These are phyloP conservation scores for Drosophila nannoptera DNA, from an alignment of 1,140 invertebrate genomes.

Conservation along the genomic window DNA sequence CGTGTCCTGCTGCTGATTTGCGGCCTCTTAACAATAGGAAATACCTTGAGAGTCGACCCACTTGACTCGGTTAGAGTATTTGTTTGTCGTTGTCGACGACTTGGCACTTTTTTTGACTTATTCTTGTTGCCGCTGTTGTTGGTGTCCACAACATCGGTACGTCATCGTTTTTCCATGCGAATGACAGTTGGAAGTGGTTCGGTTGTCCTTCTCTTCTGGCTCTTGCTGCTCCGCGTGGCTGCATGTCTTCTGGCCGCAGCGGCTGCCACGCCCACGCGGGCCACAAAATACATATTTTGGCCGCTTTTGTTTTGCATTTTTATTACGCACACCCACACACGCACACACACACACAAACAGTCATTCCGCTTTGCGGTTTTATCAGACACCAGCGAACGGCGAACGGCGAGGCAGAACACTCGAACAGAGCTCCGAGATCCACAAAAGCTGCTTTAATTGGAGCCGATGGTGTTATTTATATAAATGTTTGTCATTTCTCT, in stretches of 20 bases:
- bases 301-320: slow-evolving; percentile 75
- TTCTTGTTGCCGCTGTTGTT: slow-evolving; percentile 15
- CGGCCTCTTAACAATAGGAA: no score
- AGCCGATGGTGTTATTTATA: slow-evolving; percentile 77
- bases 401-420: slow-evolving; percentile 9
- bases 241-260: slow-evolving; percentile 32
- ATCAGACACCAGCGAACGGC: slow-evolving; percentile 51
- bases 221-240: background rate
- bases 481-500: slow-evolving; percentile 77
- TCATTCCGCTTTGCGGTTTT: slow-evolving; percentile 71
- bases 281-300: slow-evolving; percentile 64
- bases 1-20: background rate
- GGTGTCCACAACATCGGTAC: slow-evolving; percentile 46
- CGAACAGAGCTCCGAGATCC: slow-evolving; percentile 13
- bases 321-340: slow-evolving; percentile 41
- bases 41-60: no score
- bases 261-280: slow-evolving; percentile 56
- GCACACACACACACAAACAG: background rate
- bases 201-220: slow-evolving; percentile 32
- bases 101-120: background rate
- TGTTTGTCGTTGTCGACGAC: no score
- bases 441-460: slow-evolving; percentile 69
- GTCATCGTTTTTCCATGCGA: slow-evolving; percentile 67
- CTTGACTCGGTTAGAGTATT: slow-evolving; percentile 10
- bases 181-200: slow-evolving; percentile 73